phyloP scores from a whole-genome alignment of 2,797 vertebrate genomes.

The Poeciliopsis paucimaculata region DNA sequence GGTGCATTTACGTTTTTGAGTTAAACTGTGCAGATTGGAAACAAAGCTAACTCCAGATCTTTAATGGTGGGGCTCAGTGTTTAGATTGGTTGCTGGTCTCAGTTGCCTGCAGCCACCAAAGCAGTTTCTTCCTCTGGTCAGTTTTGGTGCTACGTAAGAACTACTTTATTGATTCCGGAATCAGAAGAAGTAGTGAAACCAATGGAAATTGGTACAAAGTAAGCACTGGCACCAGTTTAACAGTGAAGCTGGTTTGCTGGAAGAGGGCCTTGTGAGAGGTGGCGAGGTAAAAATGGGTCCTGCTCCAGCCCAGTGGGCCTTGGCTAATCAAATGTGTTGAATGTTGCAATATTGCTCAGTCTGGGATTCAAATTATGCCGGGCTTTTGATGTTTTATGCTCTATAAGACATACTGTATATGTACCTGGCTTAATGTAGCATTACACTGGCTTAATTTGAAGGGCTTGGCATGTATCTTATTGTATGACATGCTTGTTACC shows the following conservation, averaged over 20 bases:
- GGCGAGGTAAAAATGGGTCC: background rate
- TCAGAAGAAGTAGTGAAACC: background rate
- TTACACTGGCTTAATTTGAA: background rate
- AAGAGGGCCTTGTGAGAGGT: background rate
- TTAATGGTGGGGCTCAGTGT: background rate
- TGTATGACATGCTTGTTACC: conserved; percentile 14
- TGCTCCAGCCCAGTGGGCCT: background rate
- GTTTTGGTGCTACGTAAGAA: background rate
- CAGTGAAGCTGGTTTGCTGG: background rate
- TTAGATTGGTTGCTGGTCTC: background rate
- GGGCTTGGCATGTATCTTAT: background rate
- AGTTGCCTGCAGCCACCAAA: background rate
- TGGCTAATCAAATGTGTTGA: background rate
- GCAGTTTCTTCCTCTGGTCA: background rate
- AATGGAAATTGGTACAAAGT: background rate
- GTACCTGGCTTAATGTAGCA: background rate
- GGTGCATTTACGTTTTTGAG: background rate
- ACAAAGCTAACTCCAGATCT: background rate
- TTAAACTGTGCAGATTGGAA: background rate
- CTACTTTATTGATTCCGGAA: background rate
- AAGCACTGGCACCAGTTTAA: background rate
- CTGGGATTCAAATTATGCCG: background rate
- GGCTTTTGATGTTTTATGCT: background rate
- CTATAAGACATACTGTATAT: background rate
- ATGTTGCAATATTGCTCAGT: background rate